These are phyloP conservation scores for Agrochola lychnidis DNA, from an alignment of 2,888 invertebrate species.

Conservation along the genomic window DNA sequence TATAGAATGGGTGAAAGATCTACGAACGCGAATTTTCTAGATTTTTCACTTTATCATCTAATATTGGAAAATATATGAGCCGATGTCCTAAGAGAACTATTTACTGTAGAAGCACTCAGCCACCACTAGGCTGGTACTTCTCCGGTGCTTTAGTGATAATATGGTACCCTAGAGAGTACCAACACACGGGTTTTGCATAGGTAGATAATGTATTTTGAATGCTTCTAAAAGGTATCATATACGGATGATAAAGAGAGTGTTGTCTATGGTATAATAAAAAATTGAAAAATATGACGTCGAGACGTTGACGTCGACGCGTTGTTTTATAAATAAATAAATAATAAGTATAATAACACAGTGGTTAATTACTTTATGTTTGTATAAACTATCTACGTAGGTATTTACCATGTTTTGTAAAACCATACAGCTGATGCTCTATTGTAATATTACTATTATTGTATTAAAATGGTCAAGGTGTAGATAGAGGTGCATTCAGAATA, in stretches of 20 bases:
- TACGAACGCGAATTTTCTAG: neutral
- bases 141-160: constrained; percentile 30
- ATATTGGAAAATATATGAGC: constrained; percentile 35
- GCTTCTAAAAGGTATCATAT: constrained; percentile 30
- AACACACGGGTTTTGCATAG: constrained; percentile 56
- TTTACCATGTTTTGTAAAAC: constrained; percentile 7
- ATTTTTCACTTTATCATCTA: constrained; percentile 15
- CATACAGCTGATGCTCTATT: neutral
- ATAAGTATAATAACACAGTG: neutral
- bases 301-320: neutral
- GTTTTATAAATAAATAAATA: neutral
- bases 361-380: neutral
- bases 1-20: neutral
- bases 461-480: neutral
- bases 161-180: constrained; percentile 43
- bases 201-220: constrained; percentile 39
- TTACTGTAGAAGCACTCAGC: constrained; percentile 57
- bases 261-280: constrained; percentile 6
- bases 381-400: neutral
- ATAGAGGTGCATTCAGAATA: neutral
- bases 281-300: constrained; percentile 24
- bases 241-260: constrained; percentile 5
- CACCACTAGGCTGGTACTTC: constrained; percentile 33
- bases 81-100: constrained; percentile 53
- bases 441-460: constrained; percentile 8